These are phyloP conservation scores for human DNA, from an alignment of 2,113 vertebrate genomes.

Conservation along the genomic window GRCh38 chr9:98525001-98525500, in stretches of 20 bases:
- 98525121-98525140: not conserved
- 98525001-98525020: not conserved
- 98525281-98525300: not conserved
- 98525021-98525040: not conserved
- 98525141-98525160: not conserved
- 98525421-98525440: not conserved
- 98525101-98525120: not conserved
- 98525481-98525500: not conserved
- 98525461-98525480: not conserved
- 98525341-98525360: not conserved
- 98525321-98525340: slow-evolving; percentile 1
- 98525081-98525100: not conserved
- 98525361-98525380: not conserved
- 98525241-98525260: not conserved
- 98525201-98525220: slow-evolving; percentile 17
- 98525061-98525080: not conserved
- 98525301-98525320: not conserved
- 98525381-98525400: not conserved
- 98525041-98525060: not conserved
- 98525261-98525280: not conserved
- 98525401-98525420: not conserved
- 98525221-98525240: not conserved
- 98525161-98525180: slow-evolving; percentile 31
- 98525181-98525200: not conserved
- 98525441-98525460: not conserved